Evolutionary conservation across 2,797 vertebrate genomes (phyloP).

Genomic region (Hapalemur alaotrensis): DNA sequence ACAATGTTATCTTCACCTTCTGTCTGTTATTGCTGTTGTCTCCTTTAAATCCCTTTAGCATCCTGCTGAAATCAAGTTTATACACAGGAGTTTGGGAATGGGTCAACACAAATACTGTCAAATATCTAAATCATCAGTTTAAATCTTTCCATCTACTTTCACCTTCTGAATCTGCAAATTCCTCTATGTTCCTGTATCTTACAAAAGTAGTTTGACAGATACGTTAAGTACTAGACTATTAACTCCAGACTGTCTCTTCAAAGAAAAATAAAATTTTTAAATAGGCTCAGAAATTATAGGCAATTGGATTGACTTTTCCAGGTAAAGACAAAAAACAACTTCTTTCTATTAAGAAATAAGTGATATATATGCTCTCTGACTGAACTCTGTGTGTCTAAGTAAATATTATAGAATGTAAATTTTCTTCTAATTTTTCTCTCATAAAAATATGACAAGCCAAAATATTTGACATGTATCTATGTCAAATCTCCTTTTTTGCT

Average conservation of each 20-base stretch:
- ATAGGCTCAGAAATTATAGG: neutral
- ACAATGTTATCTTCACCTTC: slow-evolving; percentile 44
- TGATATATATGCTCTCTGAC: neutral
- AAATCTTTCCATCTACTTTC: slow-evolving; percentile 39
- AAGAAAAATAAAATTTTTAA: neutral
- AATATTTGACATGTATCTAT: neutral
- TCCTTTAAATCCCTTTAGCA: slow-evolving; percentile 54
- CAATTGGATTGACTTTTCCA: neutral
- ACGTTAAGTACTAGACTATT: neutral
- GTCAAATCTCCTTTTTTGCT: neutral
- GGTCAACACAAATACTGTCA: slow-evolving; percentile 62
- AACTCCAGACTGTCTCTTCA: neutral
- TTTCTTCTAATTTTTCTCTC: neutral
- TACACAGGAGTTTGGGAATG: slow-evolving; percentile 59
- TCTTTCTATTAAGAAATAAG: neutral
- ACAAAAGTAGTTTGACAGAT: neutral
- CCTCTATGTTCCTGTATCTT: neutral
- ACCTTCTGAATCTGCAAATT: neutral
- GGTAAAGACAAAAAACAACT: neutral
- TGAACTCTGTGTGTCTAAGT: slow-evolving; percentile 16
- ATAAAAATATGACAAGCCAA: slow-evolving; percentile 7
- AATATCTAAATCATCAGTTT: slow-evolving; percentile 36
- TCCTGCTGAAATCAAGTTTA: slow-evolving; percentile 61
- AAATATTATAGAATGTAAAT: neutral
- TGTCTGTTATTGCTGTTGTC: slow-evolving; percentile 45